Evolutionary conservation across 2,113 vertebrate species (phyloP), one percentile per base, ranked within the genome.

Genomic region (Rana temporaria): DNA sequence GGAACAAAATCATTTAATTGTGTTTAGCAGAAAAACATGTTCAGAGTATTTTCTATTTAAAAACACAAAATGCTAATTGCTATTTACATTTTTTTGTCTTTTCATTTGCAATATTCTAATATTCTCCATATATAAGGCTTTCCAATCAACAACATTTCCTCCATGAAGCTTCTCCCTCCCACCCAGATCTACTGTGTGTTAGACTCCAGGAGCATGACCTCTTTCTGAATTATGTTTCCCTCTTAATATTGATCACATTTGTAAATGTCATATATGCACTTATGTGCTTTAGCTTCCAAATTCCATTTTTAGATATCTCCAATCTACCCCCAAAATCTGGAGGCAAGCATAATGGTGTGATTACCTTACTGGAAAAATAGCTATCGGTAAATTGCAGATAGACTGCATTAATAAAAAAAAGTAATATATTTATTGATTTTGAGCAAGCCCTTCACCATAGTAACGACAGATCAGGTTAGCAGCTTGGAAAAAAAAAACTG

Each of bases 211-310:
- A 60, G 71, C 52, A 7, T 79, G 22, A 74, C 79, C 60, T 73
- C 16, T 32, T 82, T 84, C 0, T 76, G 85, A 38, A 63, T 89
- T 89, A 90, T 91, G 87, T 88, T 90, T 90, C 86, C 86, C 87
- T 84, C 67, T 85, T 67, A 15, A 71, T 0, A 14, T 12, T 85
- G 86, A 87, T 85, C 85, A 85, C 32, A 71, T 73, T 86, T 84
- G 81, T 86, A 87, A 87, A 86, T 80, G 85, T 59, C 82, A 2
- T 0, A 17, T 1, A 1, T 52, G 0, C 52, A 17, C 52, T 56
- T 67, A 66, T 67, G 34, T 14, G 52, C 19, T n/a, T 19, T 19
- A 20, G 18, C 26, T 15, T 32, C 52, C 9, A 78, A 66, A 30
- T 22, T 79, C 16, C 56, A 56, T 24, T 82, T 82, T 66, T 34